Conservation (phyloP, 2,797 vertebrate genomes). For the Oryzias sinensis region DNA sequence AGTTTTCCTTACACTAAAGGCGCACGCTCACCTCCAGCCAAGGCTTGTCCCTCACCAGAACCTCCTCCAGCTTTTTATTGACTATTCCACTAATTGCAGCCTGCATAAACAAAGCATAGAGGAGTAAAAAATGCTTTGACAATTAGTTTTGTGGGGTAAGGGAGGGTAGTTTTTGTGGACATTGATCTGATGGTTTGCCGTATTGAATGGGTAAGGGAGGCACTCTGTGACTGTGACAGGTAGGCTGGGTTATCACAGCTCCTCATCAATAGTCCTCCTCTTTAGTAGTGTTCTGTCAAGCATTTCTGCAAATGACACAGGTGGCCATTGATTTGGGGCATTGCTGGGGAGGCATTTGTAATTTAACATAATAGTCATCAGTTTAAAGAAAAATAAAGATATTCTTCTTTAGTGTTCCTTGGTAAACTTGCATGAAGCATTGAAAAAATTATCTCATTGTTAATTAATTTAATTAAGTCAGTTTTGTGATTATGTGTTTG, state of each 20-base stretch:
- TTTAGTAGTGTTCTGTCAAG: conserved; percentile 53
- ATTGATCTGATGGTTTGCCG: conserved; percentile 76
- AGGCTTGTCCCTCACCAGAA: conserved; percentile 57
- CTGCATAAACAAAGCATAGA: conserved; percentile 75
- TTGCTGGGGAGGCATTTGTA: conserved; percentile 47
- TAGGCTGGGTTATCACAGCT: conserved; percentile 76
- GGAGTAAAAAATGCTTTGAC: conserved; percentile 70
- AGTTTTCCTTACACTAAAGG: conserved; percentile 38
- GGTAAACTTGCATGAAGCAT: conserved; percentile 13
- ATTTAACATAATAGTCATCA: conserved; percentile 37
- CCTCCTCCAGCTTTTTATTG: conserved; percentile 84
- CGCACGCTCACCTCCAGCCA: conserved; percentile 42
- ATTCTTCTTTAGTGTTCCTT: conserved; percentile 18
- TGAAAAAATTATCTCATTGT: neutral
- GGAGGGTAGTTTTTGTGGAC: conserved; percentile 53
- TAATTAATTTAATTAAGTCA: no score
- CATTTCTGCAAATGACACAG: conserved; percentile 63
- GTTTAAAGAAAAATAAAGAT: conserved; percentile 1
- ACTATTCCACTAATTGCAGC: conserved; percentile 84
- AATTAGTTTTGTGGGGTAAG: conserved; percentile 77
- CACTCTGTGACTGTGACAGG: conserved; percentile 67
- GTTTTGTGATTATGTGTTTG: conserved; percentile 1
- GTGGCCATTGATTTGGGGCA: conserved; percentile 65
- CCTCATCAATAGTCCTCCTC: conserved; percentile 63
- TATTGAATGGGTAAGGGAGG: conserved; percentile 62